Evolutionary conservation across 1,140 invertebrate genomes (phyloP).

Genomic region (Neodiprion fabricii): DNA sequence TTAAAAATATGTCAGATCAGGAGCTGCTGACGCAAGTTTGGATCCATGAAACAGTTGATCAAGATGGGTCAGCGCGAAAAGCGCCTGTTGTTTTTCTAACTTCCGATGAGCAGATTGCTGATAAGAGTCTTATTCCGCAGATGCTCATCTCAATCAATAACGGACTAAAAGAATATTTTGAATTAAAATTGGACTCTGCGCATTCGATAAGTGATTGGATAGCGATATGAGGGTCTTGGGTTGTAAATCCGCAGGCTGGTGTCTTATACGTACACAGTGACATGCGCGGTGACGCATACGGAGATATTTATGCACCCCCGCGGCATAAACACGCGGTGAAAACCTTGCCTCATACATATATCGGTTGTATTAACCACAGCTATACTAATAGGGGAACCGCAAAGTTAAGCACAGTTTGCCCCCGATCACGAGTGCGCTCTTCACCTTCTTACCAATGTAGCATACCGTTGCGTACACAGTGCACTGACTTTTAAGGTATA

Average conservation of each 20-base stretch:
- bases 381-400: conserved; percentile 7
- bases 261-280: conserved; percentile 13
- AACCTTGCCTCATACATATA: conserved; percentile 48
- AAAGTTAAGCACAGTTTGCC: neutral
- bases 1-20: too few relatives aligned
- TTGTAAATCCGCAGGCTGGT: neutral
- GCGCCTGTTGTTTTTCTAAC: too few relatives aligned
- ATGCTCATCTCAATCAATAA: neutral
- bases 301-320: conserved; percentile 30
- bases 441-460: neutral
- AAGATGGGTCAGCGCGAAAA: too few relatives aligned
- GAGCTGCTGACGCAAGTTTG: too few relatives aligned
- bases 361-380: conserved; percentile 47
- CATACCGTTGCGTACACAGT: too few relatives aligned
- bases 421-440: neutral
- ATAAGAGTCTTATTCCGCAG: neutral
- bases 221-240: neutral
- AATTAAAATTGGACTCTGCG: neutral
- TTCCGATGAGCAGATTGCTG: neutral
- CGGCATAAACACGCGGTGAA: conserved; percentile 20
- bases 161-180: too few relatives aligned
- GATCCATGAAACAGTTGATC: too few relatives aligned
- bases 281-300: conserved; percentile 55
- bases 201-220: neutral
- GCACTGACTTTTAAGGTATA: neutral